These are phyloP conservation scores for Euzophera pinguis DNA, from an alignment of 2,888 invertebrate genomes.

Conservation along the genomic window DNA sequence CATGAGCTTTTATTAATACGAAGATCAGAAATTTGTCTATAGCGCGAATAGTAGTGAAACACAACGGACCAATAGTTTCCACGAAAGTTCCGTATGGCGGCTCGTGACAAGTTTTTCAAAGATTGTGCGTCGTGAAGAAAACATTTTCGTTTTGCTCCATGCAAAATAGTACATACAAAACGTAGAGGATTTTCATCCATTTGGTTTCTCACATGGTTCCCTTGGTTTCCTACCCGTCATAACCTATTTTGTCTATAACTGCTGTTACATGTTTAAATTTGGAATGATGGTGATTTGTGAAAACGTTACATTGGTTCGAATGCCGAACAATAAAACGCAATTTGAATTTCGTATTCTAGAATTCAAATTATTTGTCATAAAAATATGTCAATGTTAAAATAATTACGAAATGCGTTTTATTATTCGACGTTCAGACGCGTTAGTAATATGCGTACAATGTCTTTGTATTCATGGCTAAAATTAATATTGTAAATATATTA, in stretches of 20 bases:
- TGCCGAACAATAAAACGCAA: too few relatives aligned
- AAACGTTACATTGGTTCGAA: background rate
- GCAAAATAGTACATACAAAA: constrained; percentile 90
- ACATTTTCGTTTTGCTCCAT: constrained; percentile 82
- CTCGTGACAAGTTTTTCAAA: constrained; percentile 20
- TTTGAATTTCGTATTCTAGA: too few relatives aligned
- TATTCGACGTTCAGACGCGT: background rate
- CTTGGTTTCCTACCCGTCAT: constrained; percentile 51
- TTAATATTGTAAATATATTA: too few relatives aligned
- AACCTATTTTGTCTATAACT: constrained; percentile 18
- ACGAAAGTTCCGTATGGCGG: constrained; percentile 55
- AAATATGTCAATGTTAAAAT: too few relatives aligned
- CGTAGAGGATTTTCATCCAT: constrained; percentile 70
- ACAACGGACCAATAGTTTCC: background rate
- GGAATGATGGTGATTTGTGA: background rate
- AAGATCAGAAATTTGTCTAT: too few relatives aligned
- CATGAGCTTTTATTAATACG: too few relatives aligned
- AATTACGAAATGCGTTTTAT: too few relatives aligned
- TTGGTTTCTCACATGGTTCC: constrained; percentile 88
- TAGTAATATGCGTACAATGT: background rate
- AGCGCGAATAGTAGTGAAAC: too few relatives aligned
- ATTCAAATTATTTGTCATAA: too few relatives aligned
- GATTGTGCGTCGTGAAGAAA: constrained; percentile 39
- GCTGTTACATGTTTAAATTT: constrained; percentile 21
- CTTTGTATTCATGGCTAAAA: too few relatives aligned